These are phyloP conservation scores for Caracal caracal DNA, from an alignment of 2,113 vertebrate species.

Conservation along the genomic window DNA sequence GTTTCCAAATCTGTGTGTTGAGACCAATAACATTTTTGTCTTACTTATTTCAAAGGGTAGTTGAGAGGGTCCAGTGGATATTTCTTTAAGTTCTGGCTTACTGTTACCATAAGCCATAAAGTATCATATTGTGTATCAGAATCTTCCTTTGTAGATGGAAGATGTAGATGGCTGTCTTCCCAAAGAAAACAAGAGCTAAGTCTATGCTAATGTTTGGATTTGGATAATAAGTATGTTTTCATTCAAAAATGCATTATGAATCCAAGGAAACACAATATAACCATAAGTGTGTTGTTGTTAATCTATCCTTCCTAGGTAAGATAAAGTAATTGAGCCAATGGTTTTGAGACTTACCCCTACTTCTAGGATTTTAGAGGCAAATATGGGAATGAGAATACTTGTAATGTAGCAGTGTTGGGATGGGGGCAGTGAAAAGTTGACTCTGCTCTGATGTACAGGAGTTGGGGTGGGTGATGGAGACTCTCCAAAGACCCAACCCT, in stretches of 20 bases:
- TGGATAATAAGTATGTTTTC: neutral
- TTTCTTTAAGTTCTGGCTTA: constrained; percentile 10
- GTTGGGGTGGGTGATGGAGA: neutral
- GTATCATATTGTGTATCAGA: neutral
- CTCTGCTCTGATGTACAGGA: neutral
- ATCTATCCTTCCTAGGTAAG: neutral
- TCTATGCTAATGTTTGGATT: neutral
- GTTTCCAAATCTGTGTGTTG: neutral
- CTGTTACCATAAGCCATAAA: neutral
- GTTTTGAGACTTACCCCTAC: neutral
- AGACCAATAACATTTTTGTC: neutral
- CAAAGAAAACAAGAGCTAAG: neutral
- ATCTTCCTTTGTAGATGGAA: neutral
- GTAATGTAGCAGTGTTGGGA: neutral
- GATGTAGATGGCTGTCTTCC: neutral
- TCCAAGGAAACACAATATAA: neutral
- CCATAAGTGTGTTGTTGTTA: neutral
- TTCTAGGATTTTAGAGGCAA: neutral
- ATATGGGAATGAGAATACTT: neutral
- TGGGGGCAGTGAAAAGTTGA: neutral
- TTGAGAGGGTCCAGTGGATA: neutral
- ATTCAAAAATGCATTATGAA: neutral
- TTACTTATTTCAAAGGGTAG: neutral
- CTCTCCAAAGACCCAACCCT: neutral
- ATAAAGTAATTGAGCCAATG: neutral